Conservation (phyloP, 1,140 invertebrate genomes). For the Pantala flavescens region DNA sequence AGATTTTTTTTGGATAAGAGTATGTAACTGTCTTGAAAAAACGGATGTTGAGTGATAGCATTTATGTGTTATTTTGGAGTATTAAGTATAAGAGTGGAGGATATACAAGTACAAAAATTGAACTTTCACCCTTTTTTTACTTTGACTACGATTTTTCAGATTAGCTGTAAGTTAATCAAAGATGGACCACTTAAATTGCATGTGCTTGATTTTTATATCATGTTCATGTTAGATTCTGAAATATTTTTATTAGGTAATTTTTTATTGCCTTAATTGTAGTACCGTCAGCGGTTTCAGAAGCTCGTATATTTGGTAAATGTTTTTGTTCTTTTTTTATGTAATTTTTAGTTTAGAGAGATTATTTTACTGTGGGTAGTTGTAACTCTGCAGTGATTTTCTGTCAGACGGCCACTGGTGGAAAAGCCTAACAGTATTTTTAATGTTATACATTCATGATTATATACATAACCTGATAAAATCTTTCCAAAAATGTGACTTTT, state of each 20-base stretch:
- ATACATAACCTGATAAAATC: constrained; percentile 1
- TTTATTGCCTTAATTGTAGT: not conserved
- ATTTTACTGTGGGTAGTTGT: constrained; percentile 10
- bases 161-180: constrained; percentile 7
- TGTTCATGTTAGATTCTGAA: constrained; percentile 10
- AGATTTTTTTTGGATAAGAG: constrained; percentile 7
- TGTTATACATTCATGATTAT: constrained; percentile 8
- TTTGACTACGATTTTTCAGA: not conserved
- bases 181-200: not conserved
- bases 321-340: constrained; percentile 3
- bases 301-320: not conserved
- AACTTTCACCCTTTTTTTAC: not conserved
- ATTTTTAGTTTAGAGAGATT: constrained; percentile 1
- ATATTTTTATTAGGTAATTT: not conserved
- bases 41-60: not conserved
- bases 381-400: not conserved
- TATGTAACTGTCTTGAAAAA: not conserved
- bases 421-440: not conserved
- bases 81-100: not conserved
- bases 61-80: constrained; percentile 7
- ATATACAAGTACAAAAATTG: constrained; percentile 10
- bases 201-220: not conserved
- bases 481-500: constrained; percentile 7
- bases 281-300: not conserved
- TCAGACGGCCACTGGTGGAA: not conserved